phyloP scores from a whole-genome alignment of 2,113 vertebrate genomes.

The Poeciliopsis prolifica region DNA sequence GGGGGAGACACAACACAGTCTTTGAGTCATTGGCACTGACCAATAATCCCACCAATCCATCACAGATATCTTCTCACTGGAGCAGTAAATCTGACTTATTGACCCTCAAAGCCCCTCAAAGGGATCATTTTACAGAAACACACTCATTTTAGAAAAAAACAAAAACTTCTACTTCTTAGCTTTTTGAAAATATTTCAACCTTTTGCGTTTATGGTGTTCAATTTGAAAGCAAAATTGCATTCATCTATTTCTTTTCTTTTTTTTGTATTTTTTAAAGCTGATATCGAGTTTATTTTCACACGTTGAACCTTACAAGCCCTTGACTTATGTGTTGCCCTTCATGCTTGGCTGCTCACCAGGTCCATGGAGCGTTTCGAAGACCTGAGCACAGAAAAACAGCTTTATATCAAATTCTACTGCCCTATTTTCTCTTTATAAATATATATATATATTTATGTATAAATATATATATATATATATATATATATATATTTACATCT shows the following conservation, averaged over 20 bases:
- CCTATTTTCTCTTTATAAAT: not conserved
- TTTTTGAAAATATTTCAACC: not conserved
- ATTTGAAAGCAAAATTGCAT: not conserved
- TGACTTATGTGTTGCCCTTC: conserved; percentile 8
- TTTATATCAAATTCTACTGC: not conserved
- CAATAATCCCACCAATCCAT: conserved; percentile 55
- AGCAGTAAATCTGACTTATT: conserved; percentile 44
- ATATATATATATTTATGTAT: too few relatives aligned
- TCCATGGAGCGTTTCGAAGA: not conserved
- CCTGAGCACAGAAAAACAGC: not conserved
- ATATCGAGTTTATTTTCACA: not conserved
- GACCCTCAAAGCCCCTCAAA: conserved; percentile 34
- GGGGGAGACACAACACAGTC: not conserved
- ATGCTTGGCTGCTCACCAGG: conserved; percentile 2
- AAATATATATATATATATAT: too few relatives aligned
- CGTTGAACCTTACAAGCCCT: not conserved
- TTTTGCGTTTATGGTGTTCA: not conserved
- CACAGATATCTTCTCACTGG: conserved; percentile 48
- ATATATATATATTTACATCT: too few relatives aligned
- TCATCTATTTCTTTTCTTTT: not conserved
- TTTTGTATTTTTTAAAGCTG: too few relatives aligned
- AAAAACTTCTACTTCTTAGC: conserved; percentile 3
- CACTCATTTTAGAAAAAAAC: not conserved
- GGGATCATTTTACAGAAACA: conserved; percentile 10
- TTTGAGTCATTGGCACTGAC: conserved; percentile 48